These are phyloP conservation scores for Reticulitermes speratus DNA, from an alignment of 1,140 invertebrate species.

Conservation along the genomic window DNA sequence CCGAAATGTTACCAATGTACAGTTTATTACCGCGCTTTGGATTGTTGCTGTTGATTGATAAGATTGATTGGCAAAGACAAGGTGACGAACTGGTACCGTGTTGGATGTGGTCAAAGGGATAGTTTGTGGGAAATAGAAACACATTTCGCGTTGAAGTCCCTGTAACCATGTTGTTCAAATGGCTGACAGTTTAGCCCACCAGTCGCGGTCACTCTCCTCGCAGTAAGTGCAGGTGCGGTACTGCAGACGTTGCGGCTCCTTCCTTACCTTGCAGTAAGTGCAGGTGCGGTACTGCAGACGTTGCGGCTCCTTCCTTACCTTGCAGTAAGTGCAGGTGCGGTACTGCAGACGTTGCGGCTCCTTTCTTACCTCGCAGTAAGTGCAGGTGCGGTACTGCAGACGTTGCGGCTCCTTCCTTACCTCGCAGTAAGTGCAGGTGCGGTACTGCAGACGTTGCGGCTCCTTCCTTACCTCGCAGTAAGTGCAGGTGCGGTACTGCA, in stretches of 20 bases:
- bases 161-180: neutral
- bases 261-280: neutral
- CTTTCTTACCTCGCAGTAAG: neutral
- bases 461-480: neutral
- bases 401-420: neutral
- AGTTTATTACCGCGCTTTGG: no score
- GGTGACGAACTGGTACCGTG: neutral
- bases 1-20: no score
- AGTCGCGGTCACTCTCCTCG: neutral
- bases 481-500: neutral
- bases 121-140: neutral
- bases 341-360: neutral
- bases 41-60: no score
- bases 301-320: neutral
- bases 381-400: neutral
- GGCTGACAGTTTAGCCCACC: neutral
- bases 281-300: neutral
- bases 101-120: neutral
- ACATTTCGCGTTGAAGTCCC: neutral
- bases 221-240: neutral
- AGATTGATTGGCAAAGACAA: neutral
- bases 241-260: neutral
- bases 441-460: neutral
- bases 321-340: no score
- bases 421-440: no score